Percentiles rank a stretch among this genome's conserved stretches.
These are phyloP conservation scores for Donacobius atricapilla DNA, from an alignment of 2,113 vertebrate species.

Conservation along the genomic window DNA sequence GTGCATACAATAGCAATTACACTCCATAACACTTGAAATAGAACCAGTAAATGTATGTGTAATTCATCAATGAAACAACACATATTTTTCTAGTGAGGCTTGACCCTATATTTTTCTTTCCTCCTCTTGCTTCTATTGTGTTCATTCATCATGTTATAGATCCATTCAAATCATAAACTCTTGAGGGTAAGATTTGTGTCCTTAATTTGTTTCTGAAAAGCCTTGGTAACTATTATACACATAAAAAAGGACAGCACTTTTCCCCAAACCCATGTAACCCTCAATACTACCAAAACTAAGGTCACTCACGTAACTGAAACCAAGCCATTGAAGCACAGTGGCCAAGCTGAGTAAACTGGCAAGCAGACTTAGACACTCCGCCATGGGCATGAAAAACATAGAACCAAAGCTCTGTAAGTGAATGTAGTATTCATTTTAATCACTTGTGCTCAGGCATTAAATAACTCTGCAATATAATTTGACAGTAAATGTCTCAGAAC, in stretches of 20 bases:
- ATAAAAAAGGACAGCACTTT: not conserved
- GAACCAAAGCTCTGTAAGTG: not conserved
- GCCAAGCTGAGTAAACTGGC: not conserved
- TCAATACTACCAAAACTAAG: not conserved
- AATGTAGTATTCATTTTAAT: not conserved
- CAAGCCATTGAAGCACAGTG: not conserved
- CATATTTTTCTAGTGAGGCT: slow-evolving; percentile 40
- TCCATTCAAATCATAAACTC: slow-evolving; percentile 57
- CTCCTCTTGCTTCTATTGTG: slow-evolving; percentile 3
- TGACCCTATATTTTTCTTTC: slow-evolving; percentile 42
- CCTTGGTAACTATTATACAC: not conserved
- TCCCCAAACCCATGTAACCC: not conserved
- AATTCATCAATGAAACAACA: slow-evolving; percentile 26
- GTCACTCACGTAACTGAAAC: not conserved
- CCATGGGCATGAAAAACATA: not conserved
- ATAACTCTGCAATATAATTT: not conserved
- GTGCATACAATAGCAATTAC: slow-evolving; percentile 42
- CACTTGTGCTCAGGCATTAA: not conserved
- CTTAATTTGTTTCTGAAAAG: slow-evolving; percentile 38
- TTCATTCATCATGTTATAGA: slow-evolving; percentile 58
- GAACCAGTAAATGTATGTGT: not conserved
- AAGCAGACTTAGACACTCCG: not conserved
- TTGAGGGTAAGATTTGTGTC: slow-evolving; percentile 29
- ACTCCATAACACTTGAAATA: slow-evolving; percentile 27
- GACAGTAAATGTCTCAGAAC: not conserved